Evolutionary conservation across 2,113 vertebrate genomes (phyloP), one percentile per base, ranked within the genome.

Genomic region (Aldabrachelys gigantea): DNA sequence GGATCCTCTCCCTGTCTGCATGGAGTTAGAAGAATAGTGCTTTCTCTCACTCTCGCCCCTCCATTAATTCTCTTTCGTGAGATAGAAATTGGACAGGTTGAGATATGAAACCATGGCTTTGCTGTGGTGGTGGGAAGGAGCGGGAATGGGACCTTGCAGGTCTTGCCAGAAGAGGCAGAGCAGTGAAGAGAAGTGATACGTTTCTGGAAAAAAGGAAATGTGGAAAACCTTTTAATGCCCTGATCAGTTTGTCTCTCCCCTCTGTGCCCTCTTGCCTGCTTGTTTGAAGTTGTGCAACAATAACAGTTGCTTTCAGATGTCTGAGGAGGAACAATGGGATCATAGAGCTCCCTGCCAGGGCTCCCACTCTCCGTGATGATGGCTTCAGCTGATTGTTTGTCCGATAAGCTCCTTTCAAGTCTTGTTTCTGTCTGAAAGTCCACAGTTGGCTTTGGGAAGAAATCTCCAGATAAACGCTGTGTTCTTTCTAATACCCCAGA

Each of bases 401-500:
- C 96, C 0, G 93, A 98, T 98, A 98, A 98, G 98, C 97, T 95
- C 93, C 96, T 98, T 98, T 98, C 97, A 99, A 99, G 98, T 99
- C 99, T 99, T 98, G 97, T 99, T 99, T 99, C 99, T 98, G 99
- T 99, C 99, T 98, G 98, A 98, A 99, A 99, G 98, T 99, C 98
- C 98, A 96, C 97, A 98, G 98, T 98, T 98, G 98, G 99, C 98
- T 99, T 99, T 98, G 97, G 98, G 97, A 97, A 97, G 97, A 97
- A 98, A 98, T 98, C 98, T 99, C 98, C 98, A 98, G 99, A 99
- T 99, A 99, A 99, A 99, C 98, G 98, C 98, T 97, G 98, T 98
- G 98, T 99, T 99, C 98, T 99, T 98, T 98, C 98, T 99, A 99
- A 99, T 99, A 99, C 99, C 99, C 98, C 98, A 98, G 99, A 99